phyloP scores from a whole-genome alignment of 2,113 vertebrate genomes.

The Uria aalge region DNA sequence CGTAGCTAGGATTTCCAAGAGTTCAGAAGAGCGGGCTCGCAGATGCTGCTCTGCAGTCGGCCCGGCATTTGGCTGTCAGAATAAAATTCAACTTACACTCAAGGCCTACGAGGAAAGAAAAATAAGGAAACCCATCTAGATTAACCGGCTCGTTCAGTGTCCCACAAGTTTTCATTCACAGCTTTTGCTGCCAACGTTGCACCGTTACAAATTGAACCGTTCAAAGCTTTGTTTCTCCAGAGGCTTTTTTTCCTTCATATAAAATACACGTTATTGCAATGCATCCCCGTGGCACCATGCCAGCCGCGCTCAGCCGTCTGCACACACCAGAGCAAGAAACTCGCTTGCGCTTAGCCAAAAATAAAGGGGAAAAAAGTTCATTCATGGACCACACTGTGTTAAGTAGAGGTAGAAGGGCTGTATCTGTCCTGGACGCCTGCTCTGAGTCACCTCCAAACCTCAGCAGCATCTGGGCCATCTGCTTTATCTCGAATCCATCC shows the following conservation, averaged over 20 bases:
- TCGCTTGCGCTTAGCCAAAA: background rate
- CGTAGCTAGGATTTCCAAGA: background rate
- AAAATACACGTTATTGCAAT: conserved; percentile 43
- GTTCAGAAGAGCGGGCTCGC: conserved; percentile 7
- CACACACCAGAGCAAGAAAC: conserved; percentile 18
- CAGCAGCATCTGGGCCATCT: background rate
- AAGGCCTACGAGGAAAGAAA: conserved; percentile 51
- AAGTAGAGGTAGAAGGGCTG: background rate
- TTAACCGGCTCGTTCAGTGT: conserved; percentile 31
- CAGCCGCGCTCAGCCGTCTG: conserved; percentile 27
- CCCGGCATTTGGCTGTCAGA: background rate
- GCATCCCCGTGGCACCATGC: conserved; percentile 10
- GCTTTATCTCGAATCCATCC: background rate
- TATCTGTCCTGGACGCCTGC: background rate
- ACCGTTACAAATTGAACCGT: background rate
- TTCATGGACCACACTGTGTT: background rate
- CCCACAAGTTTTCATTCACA: conserved; percentile 63
- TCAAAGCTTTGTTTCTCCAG: conserved; percentile 41
- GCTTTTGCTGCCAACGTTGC: conserved; percentile 28
- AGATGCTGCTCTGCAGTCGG: background rate
- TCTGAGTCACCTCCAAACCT: background rate
- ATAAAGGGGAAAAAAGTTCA: background rate
- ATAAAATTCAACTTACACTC: conserved; percentile 36
- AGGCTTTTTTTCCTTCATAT: conserved; percentile 40
- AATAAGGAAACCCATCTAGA: conserved; percentile 62